A percentile compares a stretch with the other conserved stretches of the same genome.
phyloP scores from a whole-genome alignment of 1,140 invertebrate species.

The Papilio aristodemus region DNA sequence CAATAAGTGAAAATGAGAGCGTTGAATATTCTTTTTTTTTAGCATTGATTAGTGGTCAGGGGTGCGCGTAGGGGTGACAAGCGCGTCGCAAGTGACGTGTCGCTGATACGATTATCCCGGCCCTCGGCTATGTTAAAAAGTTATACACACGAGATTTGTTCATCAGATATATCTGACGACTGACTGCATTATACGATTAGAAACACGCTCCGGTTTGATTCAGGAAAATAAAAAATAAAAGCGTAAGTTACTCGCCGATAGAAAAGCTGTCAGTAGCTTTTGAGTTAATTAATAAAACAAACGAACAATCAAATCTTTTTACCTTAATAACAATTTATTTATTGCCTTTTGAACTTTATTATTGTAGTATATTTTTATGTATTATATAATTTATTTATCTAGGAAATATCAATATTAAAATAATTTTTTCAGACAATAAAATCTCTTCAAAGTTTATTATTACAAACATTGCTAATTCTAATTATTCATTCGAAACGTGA shows the following conservation, averaged over 20 bases:
- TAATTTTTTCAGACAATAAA: neutral
- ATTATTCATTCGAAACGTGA: constrained; percentile 22
- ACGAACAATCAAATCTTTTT: no score
- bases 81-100: constrained; percentile 56
- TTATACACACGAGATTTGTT: constrained; percentile 17
- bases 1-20: constrained; percentile 33
- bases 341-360: no score
- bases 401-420: no score
- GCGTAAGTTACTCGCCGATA: no score
- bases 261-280: no score
- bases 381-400: no score
- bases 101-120: constrained; percentile 62
- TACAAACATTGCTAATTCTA: neutral
- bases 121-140: constrained; percentile 38
- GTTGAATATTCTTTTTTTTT: constrained; percentile 35
- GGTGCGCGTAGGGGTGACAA: constrained; percentile 46
- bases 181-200: neutral
- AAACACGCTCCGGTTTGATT: no score
- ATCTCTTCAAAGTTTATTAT: neutral
- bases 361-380: no score
- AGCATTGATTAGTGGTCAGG: constrained; percentile 58
- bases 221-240: no score
- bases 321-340: no score
- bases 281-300: no score
- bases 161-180: constrained; percentile 21